phyloP scores from a whole-genome alignment of 2,797 vertebrate species.

The Carcharodon carcharias region DNA sequence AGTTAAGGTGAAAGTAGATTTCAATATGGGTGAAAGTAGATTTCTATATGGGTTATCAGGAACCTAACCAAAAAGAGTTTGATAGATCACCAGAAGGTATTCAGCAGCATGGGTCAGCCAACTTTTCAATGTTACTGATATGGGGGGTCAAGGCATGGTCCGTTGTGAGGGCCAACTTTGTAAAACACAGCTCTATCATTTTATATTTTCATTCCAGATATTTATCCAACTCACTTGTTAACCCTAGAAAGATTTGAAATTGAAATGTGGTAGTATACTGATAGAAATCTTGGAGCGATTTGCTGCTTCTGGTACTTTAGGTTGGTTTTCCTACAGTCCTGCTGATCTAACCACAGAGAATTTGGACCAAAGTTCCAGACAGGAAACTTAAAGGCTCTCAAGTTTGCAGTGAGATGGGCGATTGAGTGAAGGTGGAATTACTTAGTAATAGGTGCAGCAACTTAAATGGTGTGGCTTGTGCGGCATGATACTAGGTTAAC shows the following conservation, averaged over 20 bases:
- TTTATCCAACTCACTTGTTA: background rate
- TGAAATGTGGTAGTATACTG: background rate
- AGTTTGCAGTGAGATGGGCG: background rate
- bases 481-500: background rate
- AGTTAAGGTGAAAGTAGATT: background rate
- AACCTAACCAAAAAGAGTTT: background rate
- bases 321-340: background rate
- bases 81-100: background rate
- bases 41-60: background rate
- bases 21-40: too few species aligned
- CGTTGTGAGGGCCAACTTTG: background rate
- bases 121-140: background rate
- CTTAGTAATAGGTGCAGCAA: background rate
- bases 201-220: background rate
- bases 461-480: background rate
- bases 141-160: background rate
- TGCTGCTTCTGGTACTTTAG: background rate
- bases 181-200: background rate
- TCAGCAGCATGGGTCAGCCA: background rate
- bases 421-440: background rate
- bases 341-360: background rate
- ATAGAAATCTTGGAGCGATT: background rate
- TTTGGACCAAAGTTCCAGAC: background rate
- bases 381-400: background rate
- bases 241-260: background rate